phyloP scores from a whole-genome alignment of 2,888 invertebrate genomes.

The Microctonus hyperodae region DNA sequence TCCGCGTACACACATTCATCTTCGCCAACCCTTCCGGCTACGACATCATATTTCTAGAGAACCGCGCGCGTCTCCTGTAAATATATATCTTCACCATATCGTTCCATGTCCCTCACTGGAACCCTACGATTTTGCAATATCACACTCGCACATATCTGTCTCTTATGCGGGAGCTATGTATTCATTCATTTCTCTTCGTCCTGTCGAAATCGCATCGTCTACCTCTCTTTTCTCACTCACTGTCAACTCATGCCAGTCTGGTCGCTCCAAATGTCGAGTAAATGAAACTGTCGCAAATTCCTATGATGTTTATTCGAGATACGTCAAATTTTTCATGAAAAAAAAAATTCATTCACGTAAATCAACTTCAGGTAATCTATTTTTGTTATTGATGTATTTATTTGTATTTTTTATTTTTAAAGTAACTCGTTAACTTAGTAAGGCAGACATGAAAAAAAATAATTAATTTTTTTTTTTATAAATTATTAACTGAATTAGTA shows the following conservation, averaged over 20 bases:
- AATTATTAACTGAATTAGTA: too few species aligned
- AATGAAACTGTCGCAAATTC: constrained; percentile 20
- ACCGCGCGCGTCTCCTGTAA: constrained; percentile 23
- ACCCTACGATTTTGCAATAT: neutral
- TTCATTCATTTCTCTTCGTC: constrained; percentile 11
- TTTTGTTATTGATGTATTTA: neutral
- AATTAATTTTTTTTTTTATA: neutral
- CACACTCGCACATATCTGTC: neutral
- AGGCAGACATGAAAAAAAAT: too few species aligned
- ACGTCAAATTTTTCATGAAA: neutral
- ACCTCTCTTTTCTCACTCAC: neutral
- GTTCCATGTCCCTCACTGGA: neutral
- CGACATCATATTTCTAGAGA: constrained; percentile 41
- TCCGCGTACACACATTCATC: constrained; percentile 40
- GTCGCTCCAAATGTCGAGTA: neutral
- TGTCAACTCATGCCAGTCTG: neutral
- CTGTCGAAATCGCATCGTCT: neutral
- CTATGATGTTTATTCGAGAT: constrained; percentile 12
- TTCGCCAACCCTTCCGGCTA: constrained; percentile 34
- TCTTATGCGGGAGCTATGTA: too few species aligned
- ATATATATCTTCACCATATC: constrained; percentile 16
- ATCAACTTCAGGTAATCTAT: neutral
- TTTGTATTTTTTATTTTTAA: neutral
- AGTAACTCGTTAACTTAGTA: too few species aligned
- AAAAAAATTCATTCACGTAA: neutral